Base-by-base conservation (phyloP, 2,888 invertebrate genomes). In the Alcis repandata region DNA sequence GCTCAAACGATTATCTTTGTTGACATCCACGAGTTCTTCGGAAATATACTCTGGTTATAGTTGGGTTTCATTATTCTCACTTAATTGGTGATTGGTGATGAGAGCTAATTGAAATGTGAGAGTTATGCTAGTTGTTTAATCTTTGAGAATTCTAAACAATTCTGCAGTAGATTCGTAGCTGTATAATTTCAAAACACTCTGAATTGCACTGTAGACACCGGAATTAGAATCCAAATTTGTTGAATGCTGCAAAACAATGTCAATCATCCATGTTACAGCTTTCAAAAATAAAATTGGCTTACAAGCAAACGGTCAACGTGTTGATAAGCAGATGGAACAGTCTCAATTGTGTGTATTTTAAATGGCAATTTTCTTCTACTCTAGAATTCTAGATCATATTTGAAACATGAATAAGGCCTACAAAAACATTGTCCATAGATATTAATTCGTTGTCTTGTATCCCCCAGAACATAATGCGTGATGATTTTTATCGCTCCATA, bases 401-500 rank as follows among this genome's bases (percentile, higher is more conserved):
- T 27, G n/a, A 27, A 27, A 27, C 27, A 27, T 27, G 27, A 13
- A 19, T 11, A 22, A 11, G 1, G 10, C 20, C 7, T 10, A 22
- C 20, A 11, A 46, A n/a, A 46, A 46, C 32, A 19, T 36, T 0
- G 7, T 13, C 32, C 51, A 52, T 1, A 33, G n/a, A 20, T 11
- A 22, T 15, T 27, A 27, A 32, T 57, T 48, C 33, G 15, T 40
- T 57, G 57, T 36, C 36, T 33, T 27, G 64, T 61, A 54, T 63
- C 67, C 59, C 60, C 49, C 45, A 51, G 45, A 69, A 59, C 63
- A 63, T 68, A 68, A 69, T 63, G 59, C 59, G 45, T 48, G 64
- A 68, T 70, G 65, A 69, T 70, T 69, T 76, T 74, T 70, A 77
- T 68, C 68, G 63, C 69, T 59, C 61, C 71, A 64, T 73, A 70